These are phyloP conservation scores for Pterocles burchelli DNA, from an alignment of 2,113 vertebrate genomes.

Conservation along the genomic window DNA sequence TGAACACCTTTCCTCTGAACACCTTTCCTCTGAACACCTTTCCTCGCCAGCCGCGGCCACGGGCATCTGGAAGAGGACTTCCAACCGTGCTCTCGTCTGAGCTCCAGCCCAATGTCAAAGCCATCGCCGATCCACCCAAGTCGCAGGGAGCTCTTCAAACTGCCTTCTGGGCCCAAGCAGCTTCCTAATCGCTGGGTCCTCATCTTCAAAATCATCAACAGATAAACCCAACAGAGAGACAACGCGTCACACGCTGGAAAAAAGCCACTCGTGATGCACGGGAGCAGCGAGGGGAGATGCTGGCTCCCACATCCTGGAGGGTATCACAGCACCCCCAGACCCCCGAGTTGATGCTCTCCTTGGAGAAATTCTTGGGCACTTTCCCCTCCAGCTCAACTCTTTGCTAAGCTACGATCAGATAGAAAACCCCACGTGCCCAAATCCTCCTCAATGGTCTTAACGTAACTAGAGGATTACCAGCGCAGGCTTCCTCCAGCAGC, in stretches of 20 bases:
- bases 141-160: neutral
- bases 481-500: neutral
- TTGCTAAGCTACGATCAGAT: neutral
- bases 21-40: rapidly evolving
- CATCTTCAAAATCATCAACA: neutral
- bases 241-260: neutral
- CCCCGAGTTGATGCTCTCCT: neutral
- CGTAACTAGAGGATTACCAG: neutral
- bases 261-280: neutral
- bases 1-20: rapidly evolving
- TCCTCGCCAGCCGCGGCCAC: rapidly evolving
- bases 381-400: neutral
- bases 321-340: neutral
- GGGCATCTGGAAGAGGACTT: neutral
- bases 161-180: neutral
- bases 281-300: rapidly evolving
- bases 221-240: neutral
- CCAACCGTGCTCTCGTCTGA: rapidly evolving
- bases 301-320: neutral
- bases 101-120: rapidly evolving
- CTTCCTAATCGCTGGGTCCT: neutral
- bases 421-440: rapidly evolving
- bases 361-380: neutral
- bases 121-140: rapidly evolving
- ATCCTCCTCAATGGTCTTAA: neutral